A percentile compares a stretch with the other conserved stretches of the same genome.
These are phyloP conservation scores for Busseola fusca DNA, from an alignment of 2,888 invertebrate genomes.

Conservation along the genomic window DNA sequence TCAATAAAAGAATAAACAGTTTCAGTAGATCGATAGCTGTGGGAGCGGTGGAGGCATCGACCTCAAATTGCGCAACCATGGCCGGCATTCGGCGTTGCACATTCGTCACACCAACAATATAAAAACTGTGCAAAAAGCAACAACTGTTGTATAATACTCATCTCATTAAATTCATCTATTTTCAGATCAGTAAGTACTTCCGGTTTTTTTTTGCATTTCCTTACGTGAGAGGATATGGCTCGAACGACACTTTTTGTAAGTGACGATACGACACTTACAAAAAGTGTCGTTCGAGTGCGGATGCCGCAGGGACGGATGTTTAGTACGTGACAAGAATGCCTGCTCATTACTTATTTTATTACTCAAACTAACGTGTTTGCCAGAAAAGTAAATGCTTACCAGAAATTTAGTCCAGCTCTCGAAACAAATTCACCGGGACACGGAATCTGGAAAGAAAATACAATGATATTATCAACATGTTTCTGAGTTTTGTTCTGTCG, in stretches of 20 bases:
- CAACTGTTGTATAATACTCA: conserved; percentile 57
- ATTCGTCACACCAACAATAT: conserved; percentile 65
- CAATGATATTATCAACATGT: conserved; percentile 33
- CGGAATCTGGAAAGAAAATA: conserved; percentile 69
- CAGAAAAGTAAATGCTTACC: conserved; percentile 66
- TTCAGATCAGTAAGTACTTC: conserved; percentile 41
- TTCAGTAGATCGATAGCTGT: conserved; percentile 70
- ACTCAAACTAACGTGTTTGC: conserved; percentile 40
- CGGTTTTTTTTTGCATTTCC: conserved; percentile 52
- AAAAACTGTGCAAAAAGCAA: conserved; percentile 54
- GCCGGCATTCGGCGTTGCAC: conserved; percentile 66
- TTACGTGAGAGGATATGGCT: conserved; percentile 54
- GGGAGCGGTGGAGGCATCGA: conserved; percentile 75
- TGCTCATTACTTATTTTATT: conserved; percentile 50
- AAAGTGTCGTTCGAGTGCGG: conserved; percentile 51
- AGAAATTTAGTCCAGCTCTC: conserved; percentile 68
- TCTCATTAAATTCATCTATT: conserved; percentile 52
- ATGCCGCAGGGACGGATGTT: conserved; percentile 68
- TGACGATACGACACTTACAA: too few relatives aligned
- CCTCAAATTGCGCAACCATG: conserved; percentile 78
- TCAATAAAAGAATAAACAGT: conserved; percentile 68
- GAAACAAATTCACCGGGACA: conserved; percentile 58
- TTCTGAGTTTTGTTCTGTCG: conserved; percentile 21
- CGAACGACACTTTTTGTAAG: too few relatives aligned
- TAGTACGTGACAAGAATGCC: conserved; percentile 69